These are phyloP conservation scores for Eucidaris tribuloides DNA, from an alignment of 35 echinoderm and acorn worm genomes.

Conservation along the genomic window DNA sequence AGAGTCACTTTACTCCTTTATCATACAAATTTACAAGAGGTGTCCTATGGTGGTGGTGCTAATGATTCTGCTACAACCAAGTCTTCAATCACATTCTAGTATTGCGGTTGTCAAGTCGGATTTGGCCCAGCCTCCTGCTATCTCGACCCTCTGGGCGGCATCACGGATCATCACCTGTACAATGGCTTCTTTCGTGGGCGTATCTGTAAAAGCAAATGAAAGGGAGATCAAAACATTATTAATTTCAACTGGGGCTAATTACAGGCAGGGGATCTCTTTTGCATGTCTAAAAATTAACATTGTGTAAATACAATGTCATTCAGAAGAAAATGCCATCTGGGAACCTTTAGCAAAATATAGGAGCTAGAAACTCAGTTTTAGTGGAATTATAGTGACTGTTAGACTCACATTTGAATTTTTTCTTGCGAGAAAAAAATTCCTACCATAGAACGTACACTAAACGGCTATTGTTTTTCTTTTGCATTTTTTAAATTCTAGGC, in stretches of 20 bases:
- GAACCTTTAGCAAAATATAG: background rate
- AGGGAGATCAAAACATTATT: background rate
- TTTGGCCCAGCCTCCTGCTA: background rate
- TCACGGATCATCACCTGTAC: slow-evolving; percentile 1
- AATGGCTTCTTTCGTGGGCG: background rate
- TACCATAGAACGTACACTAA: too few relatives aligned
- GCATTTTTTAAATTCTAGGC: too few relatives aligned
- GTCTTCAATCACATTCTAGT: background rate
- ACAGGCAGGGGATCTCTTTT: background rate
- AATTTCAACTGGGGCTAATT: background rate
- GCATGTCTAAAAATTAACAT: background rate
- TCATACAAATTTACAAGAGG: background rate
- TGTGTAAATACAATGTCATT: background rate
- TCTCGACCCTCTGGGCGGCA: background rate
- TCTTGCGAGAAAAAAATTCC: too few relatives aligned
- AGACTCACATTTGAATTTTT: too few relatives aligned
- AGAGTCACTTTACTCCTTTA: background rate
- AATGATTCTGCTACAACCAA: background rate
- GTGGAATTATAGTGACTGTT: too few relatives aligned
- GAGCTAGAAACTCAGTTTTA: too few relatives aligned
- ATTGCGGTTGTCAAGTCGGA: background rate
- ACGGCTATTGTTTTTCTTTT: too few relatives aligned
- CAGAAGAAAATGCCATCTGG: background rate
- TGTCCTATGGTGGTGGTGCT: background rate
- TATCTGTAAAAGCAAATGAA: background rate